Conservation (phyloP, 2,888 invertebrate species). For the Dusona sp. region DNA sequence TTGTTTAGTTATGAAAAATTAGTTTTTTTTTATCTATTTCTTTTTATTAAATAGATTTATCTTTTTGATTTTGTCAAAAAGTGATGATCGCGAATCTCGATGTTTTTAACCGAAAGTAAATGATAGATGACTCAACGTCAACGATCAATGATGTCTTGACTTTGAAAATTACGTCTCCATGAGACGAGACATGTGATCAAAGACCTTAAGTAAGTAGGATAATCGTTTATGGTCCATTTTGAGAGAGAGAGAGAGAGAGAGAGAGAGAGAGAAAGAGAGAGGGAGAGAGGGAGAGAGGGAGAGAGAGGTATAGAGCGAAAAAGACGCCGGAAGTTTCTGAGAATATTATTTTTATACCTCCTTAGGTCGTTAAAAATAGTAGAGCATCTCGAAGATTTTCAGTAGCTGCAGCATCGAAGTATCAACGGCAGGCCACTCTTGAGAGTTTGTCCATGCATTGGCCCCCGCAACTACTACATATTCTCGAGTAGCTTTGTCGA, state of each 20-base stretch:
- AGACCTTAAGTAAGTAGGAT: constrained; percentile 18
- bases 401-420: constrained; percentile 34
- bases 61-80: not conserved
- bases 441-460: constrained; percentile 1
- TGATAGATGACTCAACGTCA: not conserved
- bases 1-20: not conserved
- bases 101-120: too few species aligned
- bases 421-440: constrained; percentile 32
- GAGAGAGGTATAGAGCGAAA: constrained; percentile 5
- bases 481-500: constrained; percentile 24
- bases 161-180: constrained; percentile 29
- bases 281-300: not conserved
- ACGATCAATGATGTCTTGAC: constrained; percentile 1
- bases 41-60: too few species aligned
- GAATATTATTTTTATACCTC: constrained; percentile 62
- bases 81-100: not conserved
- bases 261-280: not conserved
- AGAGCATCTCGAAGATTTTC: constrained; percentile 30
- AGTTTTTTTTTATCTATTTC: not conserved
- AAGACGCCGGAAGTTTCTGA: constrained; percentile 48
- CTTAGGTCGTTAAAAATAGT: constrained; percentile 60
- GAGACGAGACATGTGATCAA: not conserved
- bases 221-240: constrained; percentile 24
- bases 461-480: constrained; percentile 10
- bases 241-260: constrained; percentile 12